Base-by-base conservation (phyloP, 1,140 invertebrate genomes). In the Tetramorium alpestre region DNA sequence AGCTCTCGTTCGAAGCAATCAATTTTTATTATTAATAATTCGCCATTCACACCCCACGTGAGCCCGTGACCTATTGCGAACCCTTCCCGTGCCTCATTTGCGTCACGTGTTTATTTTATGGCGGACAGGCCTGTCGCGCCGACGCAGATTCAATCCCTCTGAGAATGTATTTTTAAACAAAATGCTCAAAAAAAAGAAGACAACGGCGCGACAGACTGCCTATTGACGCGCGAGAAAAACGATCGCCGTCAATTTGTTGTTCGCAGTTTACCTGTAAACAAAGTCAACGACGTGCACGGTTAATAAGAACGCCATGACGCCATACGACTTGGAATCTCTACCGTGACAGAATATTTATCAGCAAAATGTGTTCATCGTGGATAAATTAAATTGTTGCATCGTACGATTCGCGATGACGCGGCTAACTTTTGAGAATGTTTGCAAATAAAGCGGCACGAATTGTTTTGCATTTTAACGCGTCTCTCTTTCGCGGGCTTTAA, bases 21-120 rank as follows among this genome's bases (percentile, higher is more conserved):
- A 90, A 86, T 92, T 92, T 92, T 92, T 90, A 92, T 92, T 91
- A 92, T 92, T 92, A 91, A 92, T 91, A 91, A 92, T 92, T 90
- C 85, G 84, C 89, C 60, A 89, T 91, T 92, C 81, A 87, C 91
- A 92, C 91, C 91, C 87, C 86, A 91, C 88, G 49, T 89, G 86
- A 91, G 88, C 88, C 90, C 89, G 76, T 91, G 89, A 91, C 89
- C 90, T 91, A 91, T 91, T 91, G 77, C 85, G 88, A 91, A 88
- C 85, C 89, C 89, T 86, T 87, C 87, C 62, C 62, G 33, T 65
- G 73, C 56, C 72, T 84, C 84, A 72, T 84, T 89, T 91, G 75
- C 87, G 87, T 91, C 87, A 91, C 75, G 65, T 87, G 85, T 87
- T 81, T 85, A 89, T 91, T 89, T 86, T 88, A 87, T 85, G 44